phyloP scores from a whole-genome alignment of 2,113 vertebrate species.

The Tamias sibiricus region DNA sequence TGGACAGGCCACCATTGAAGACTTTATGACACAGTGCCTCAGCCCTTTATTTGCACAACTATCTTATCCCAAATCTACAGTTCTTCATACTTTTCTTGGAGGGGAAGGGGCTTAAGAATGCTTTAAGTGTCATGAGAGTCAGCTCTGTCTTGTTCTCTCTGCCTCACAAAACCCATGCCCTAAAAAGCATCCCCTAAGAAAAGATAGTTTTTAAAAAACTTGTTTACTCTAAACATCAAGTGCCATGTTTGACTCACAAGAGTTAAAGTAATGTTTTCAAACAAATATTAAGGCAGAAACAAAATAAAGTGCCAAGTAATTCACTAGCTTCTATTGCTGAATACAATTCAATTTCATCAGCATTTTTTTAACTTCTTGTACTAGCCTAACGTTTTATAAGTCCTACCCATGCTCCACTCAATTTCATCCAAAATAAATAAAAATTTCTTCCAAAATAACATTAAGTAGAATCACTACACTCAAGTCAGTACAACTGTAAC shows the following conservation, averaged over 20 bases:
- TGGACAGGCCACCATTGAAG: not conserved
- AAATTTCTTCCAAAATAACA: not conserved
- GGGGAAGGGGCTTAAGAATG: not conserved
- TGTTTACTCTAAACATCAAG: not conserved
- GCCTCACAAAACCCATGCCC: not conserved
- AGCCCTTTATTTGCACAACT: not conserved
- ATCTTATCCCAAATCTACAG: not conserved
- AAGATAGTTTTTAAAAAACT: not conserved
- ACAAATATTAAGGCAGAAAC: not conserved
- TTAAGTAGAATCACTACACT: not conserved
- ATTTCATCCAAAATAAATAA: constrained; percentile 28
- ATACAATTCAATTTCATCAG: not conserved
- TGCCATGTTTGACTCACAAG: not conserved
- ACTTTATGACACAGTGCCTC: not conserved
- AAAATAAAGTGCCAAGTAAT: not conserved
- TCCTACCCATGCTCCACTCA: not conserved
- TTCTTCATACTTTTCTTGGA: not conserved
- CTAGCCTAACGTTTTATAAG: not conserved
- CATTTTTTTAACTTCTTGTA: not conserved
- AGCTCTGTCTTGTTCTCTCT: not conserved
- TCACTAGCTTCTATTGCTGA: not conserved
- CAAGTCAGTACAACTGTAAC: not conserved
- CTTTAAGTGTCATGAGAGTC: not conserved
- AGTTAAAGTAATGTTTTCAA: not conserved
- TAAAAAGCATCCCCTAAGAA: not conserved